Evolutionary conservation across 2,888 invertebrate genomes (phyloP).

Genomic region (Fissipunctia ypsillon): DNA sequence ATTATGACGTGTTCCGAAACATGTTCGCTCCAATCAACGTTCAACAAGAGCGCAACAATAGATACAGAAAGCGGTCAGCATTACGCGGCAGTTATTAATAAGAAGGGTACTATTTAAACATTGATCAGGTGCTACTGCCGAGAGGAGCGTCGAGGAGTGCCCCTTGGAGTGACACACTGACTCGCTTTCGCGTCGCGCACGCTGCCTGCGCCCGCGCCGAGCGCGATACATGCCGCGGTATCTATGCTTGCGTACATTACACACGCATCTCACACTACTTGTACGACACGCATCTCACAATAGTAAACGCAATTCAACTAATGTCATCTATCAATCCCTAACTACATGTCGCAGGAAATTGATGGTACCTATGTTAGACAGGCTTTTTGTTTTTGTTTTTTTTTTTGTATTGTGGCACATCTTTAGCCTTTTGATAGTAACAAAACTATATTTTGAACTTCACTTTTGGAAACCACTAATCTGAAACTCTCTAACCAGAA

Average conservation of each 20-base stretch:
- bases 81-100: constrained; percentile 53
- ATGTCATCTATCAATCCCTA: constrained; percentile 30
- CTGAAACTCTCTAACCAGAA: background rate
- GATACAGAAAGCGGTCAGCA: constrained; percentile 38
- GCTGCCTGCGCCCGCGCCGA: constrained; percentile 18
- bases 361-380: background rate
- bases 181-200: constrained; percentile 84
- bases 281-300: constrained; percentile 58
- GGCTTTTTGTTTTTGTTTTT: background rate
- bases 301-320: constrained; percentile 60
- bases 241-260: constrained; percentile 59
- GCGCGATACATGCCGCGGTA: constrained; percentile 51
- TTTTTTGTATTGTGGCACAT: background rate
- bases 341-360: constrained; percentile 8
- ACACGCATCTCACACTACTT: constrained; percentile 46
- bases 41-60: constrained; percentile 45
- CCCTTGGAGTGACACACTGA: constrained; percentile 86
- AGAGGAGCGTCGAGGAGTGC: constrained; percentile 65
- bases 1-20: constrained; percentile 41
- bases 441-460: background rate
- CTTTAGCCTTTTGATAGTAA: background rate
- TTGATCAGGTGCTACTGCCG: constrained; percentile 75
- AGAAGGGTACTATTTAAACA: constrained; percentile 71
- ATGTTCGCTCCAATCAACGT: constrained; percentile 43
- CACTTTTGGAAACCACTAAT: background rate